Evolutionary conservation across 2,797 vertebrate genomes (phyloP), one percentile per base, ranked within the genome.

Genomic region (Streptopelia turtur): DNA sequence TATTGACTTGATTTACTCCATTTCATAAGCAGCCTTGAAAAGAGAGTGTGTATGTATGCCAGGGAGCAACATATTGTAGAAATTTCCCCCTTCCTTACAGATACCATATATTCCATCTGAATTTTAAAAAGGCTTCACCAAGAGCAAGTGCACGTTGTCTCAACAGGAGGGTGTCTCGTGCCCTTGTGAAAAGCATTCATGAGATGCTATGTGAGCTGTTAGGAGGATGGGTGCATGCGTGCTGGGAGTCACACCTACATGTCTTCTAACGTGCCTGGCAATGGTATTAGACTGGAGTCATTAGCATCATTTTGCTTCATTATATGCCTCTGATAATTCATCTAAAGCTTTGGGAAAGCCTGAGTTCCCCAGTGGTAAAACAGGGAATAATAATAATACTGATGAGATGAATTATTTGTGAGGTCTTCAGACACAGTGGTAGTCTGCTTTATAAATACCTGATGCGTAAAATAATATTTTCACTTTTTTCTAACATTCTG

Each of bases 131-230:
- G 11, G 15, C 33, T 13, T 78, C 27, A 24, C 10, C 16, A 0
- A 37, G 57, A 49, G 11, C 20, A 65, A 57, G 31, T 33, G 35
- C 13, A 17, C 5, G 0, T 55, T 60, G 30, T 16, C 41, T 76
- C 47, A 52, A 43, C 0, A 2, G 3, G 9, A 2, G 2, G 6
- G 8, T n/a, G 8, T 45, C 23, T 56, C 11, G 30, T 41, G 31
- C 56, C 37, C 12, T 39, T 77, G 22, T 52, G 47, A 45, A 60
- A 59, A 65, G n/a, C 20, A 10, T 74, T 64, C 23, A 1, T 45
- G 16, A 74, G 52, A 12, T 63, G 13, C 20, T 35, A 23, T 30
- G 24, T n/a, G 33, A 70, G 35, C 53, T 47, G 24, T 30, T 64
- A 60, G 35, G 61, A 55, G 57, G 47, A n/a, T 22, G 55, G 11